Evolutionary conservation across 2,797 vertebrate species (phyloP).

Genomic region (Melanotaenia trifasciata): DNA sequence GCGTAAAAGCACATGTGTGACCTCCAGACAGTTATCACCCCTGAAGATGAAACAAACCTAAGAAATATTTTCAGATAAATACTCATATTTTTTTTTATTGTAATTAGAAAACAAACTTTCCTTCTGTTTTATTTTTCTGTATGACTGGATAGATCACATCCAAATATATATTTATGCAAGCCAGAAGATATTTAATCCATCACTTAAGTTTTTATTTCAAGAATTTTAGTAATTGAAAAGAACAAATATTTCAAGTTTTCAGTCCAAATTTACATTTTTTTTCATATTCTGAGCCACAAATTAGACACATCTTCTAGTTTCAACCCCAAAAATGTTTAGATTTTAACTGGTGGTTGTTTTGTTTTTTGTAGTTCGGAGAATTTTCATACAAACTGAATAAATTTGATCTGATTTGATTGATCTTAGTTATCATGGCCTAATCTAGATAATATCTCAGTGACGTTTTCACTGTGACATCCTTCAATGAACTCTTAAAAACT

Average conservation of each 20-base stretch:
- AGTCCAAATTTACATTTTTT: neutral
- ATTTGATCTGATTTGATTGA: too few relatives aligned
- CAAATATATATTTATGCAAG: neutral
- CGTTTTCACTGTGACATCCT: neutral
- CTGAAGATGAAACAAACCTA: conserved; percentile 1
- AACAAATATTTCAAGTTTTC: neutral
- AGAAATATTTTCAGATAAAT: conserved; percentile 8
- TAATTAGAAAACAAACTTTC: neutral
- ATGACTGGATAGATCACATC: neutral
- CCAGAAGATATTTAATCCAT: neutral
- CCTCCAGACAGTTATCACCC: conserved; percentile 60
- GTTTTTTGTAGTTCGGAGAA: too few relatives aligned
- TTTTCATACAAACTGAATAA: too few relatives aligned
- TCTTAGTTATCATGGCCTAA: too few relatives aligned
- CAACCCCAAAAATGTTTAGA: too few relatives aligned
- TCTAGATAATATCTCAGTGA: neutral
- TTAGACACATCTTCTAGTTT: neutral
- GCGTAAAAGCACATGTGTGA: conserved; percentile 28
- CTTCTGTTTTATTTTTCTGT: neutral
- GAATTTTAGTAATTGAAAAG: neutral
- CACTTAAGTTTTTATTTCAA: neutral
- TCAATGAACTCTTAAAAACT: neutral
- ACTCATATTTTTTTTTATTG: neutral
- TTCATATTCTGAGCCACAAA: neutral
- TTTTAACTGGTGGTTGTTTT: too few relatives aligned